These are phyloP conservation scores for Grus americana DNA, from an alignment of 2,113 vertebrate genomes.

Conservation along the genomic window DNA sequence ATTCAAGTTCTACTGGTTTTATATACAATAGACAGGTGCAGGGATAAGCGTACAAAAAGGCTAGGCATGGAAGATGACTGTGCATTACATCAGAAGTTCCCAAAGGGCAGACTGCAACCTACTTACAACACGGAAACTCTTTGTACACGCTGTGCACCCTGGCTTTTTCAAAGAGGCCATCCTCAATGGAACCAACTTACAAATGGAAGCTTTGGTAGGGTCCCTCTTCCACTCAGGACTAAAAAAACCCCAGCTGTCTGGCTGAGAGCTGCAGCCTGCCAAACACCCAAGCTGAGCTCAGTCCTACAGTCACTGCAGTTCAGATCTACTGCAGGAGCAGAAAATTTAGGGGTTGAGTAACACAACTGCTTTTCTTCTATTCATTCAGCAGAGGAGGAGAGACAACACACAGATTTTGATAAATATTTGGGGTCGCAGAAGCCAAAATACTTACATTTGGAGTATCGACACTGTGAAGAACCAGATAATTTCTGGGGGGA, in stretches of 20 bases:
- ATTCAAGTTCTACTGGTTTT: neutral
- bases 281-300: neutral
- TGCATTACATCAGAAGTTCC: neutral
- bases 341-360: neutral
- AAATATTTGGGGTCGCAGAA: neutral
- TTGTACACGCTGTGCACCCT: no score
- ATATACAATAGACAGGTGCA: neutral
- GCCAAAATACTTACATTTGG: conserved; percentile 78
- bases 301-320: neutral
- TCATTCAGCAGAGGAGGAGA: neutral
- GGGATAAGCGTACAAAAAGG: neutral
- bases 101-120: neutral
- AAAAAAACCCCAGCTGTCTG: neutral
- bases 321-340: neutral
- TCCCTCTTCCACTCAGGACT: neutral
- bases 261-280: neutral
- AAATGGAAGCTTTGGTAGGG: neutral
- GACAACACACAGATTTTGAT: neutral
- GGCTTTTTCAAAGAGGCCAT: neutral
- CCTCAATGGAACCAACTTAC: neutral
- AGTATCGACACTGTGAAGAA: conserved; percentile 69
- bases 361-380: neutral
- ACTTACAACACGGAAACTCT: neutral
- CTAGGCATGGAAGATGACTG: neutral
- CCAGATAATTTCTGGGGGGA: conserved; percentile 87